Evolutionary conservation across 2,113 vertebrate species (phyloP).

Genomic region (Protomyctophum bolini): DNA sequence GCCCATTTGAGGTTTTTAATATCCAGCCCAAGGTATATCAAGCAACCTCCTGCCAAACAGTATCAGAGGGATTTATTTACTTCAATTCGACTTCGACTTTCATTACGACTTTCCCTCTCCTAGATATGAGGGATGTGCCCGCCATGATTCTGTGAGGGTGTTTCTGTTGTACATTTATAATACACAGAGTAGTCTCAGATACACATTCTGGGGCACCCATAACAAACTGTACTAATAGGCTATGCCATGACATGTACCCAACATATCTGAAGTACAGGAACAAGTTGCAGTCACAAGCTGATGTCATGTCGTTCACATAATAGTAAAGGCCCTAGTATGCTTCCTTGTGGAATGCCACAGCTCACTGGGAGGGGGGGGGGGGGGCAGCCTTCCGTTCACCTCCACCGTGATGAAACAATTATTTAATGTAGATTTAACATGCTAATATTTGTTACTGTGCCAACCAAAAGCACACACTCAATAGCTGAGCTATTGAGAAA

Average conservation of each 20-base stretch:
- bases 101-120: constrained; percentile 60
- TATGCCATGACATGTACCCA: constrained; percentile 25
- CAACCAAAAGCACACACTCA: not conserved
- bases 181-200: constrained; percentile 30
- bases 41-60: constrained; percentile 62
- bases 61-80: constrained; percentile 70
- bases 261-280: not conserved
- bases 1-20: constrained; percentile 75
- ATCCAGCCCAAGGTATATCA: constrained; percentile 73
- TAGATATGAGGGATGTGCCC: constrained; percentile 45
- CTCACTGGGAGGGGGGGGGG: no score
- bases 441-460: not conserved
- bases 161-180: constrained; percentile 58
- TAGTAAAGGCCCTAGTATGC: no score
- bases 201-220: constrained; percentile 18
- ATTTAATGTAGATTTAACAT: constrained; percentile 9
- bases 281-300: no score
- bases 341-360: no score
- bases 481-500: constrained; percentile 3
- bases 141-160: constrained; percentile 47
- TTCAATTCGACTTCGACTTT: constrained; percentile 71
- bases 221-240: constrained; percentile 17
- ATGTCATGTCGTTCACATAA: no score
- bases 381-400: no score
- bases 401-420: not conserved